phyloP scores from a whole-genome alignment of 2,888 invertebrate genomes.

The Agonum fuliginosum region DNA sequence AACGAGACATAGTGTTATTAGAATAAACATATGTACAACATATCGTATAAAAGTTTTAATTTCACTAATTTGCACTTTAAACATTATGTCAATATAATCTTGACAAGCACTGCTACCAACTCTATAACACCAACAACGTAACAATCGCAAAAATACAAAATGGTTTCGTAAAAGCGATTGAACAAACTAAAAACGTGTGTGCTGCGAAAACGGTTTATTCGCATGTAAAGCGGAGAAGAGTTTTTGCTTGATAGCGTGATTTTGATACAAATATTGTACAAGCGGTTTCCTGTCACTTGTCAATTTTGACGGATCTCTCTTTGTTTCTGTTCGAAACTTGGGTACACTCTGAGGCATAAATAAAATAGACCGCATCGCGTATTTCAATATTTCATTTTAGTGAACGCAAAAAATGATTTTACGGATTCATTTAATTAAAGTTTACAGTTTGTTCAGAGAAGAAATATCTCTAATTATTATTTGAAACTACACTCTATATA shows the following conservation, averaged over 20 bases:
- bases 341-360: no score
- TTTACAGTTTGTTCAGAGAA: no score
- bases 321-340: not conserved
- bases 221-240: not conserved
- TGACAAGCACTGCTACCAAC: conserved; percentile 34
- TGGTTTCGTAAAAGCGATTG: conserved; percentile 18
- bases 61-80: conserved; percentile 4
- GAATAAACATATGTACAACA: conserved; percentile 18
- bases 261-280: not conserved
- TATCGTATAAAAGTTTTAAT: conserved; percentile 27
- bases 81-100: conserved; percentile 21
- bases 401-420: no score
- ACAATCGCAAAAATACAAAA: conserved; percentile 25
- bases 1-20: conserved; percentile 12
- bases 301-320: not conserved
- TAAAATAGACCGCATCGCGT: no score
- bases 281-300: not conserved
- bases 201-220: conserved; percentile 31
- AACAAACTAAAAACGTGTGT: not conserved
- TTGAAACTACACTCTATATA: no score
- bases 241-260: not conserved
- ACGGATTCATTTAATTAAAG: no score
- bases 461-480: no score
- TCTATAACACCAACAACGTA: not conserved
- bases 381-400: no score